Conservation (phyloP, 2,797 vertebrate species). For the Ceryle rudis region DNA sequence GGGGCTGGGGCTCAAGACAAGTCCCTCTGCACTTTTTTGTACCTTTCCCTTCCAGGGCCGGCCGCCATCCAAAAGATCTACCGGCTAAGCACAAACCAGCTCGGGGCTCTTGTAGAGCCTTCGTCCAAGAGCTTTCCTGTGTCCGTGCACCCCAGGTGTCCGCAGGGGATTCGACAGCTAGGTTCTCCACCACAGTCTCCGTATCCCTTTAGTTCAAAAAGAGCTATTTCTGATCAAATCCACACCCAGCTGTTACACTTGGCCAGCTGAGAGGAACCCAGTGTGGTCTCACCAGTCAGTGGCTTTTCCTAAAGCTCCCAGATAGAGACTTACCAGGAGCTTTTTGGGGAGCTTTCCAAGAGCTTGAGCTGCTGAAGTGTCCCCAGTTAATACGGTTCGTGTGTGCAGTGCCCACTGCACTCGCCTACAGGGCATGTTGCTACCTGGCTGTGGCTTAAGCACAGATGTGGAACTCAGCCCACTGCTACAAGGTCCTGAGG, state of each 20-base stretch:
- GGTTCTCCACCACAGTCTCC: background rate
- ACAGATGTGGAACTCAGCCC: background rate
- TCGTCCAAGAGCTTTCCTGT: background rate
- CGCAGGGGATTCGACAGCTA: background rate
- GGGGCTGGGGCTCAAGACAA: background rate
- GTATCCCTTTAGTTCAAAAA: background rate
- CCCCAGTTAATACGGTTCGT: background rate
- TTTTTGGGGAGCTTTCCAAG: background rate
- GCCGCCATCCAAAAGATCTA: background rate
- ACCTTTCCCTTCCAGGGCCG: background rate
- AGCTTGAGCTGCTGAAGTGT: background rate
- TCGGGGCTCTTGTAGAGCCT: background rate
- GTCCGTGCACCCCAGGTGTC: background rate
- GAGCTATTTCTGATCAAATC: background rate
- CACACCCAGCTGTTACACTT: background rate
- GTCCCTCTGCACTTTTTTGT: background rate
- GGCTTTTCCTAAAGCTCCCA: background rate
- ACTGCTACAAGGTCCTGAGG: accelerated
- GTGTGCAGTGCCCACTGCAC: background rate
- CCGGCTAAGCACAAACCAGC: background rate
- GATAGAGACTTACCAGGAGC: background rate
- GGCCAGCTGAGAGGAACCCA: background rate
- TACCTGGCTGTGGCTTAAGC: accelerated
- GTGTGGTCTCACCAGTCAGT: accelerated
- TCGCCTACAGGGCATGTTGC: accelerated